A percentile compares a stretch with the other conserved stretches of the same genome.
phyloP scores from a whole-genome alignment of 2,888 invertebrate genomes.

The Acronicta psi region DNA sequence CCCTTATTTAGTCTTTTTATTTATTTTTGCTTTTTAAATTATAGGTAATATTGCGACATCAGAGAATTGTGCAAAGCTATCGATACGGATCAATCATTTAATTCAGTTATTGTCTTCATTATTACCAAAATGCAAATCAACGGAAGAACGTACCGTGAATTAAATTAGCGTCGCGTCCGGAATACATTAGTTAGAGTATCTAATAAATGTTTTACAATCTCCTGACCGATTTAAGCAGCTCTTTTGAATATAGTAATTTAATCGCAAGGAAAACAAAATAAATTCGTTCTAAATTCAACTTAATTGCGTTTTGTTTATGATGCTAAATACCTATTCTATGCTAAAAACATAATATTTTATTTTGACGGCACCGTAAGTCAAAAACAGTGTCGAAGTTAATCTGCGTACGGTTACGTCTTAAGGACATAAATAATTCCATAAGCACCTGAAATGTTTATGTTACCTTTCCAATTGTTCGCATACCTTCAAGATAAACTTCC shows the following conservation, averaged over 20 bases:
- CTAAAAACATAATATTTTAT: too few species aligned
- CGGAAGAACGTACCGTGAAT: constrained; percentile 47
- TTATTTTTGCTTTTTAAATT: constrained; percentile 28
- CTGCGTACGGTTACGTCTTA: neutral
- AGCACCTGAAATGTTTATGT: constrained; percentile 32
- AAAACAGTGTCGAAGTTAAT: too few species aligned
- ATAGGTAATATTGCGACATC: constrained; percentile 45
- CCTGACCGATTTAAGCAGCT: neutral
- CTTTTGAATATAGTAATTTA: neutral
- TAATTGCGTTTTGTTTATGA: neutral
- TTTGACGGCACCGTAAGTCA: too few species aligned
- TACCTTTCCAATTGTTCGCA: constrained; percentile 29
- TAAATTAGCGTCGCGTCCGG: constrained; percentile 58
- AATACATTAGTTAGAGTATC: constrained; percentile 56
- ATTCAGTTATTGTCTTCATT: constrained; percentile 27
- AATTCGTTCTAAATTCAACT: neutral
- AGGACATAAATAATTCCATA: constrained; percentile 18
- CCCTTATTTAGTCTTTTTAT: constrained; percentile 37
- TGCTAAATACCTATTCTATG: too few species aligned
- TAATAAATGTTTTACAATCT: constrained; percentile 6
- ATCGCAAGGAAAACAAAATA: constrained; percentile 1
- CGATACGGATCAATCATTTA: constrained; percentile 56
- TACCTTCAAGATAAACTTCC: constrained; percentile 41
- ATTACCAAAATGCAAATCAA: constrained; percentile 41
- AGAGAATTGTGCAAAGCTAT: constrained; percentile 31